These are phyloP conservation scores for Myxocyprinus asiaticus DNA, from an alignment of 2,113 vertebrate genomes.

Conservation along the genomic window DNA sequence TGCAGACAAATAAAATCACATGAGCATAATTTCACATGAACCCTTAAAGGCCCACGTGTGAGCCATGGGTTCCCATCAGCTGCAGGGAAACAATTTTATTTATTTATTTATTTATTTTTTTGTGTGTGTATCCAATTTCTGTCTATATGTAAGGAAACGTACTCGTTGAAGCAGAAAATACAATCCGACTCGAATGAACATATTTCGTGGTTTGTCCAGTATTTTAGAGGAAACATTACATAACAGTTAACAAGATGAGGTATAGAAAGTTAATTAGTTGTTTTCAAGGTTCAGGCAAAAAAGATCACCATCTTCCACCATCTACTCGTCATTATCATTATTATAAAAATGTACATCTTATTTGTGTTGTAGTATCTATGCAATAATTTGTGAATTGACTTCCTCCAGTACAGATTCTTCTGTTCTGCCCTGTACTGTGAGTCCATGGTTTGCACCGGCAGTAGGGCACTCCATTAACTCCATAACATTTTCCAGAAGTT, in stretches of 20 bases:
- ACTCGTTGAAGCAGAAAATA: constrained; percentile 47
- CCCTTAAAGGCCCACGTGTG: not conserved
- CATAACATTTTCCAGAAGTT: constrained; percentile 76
- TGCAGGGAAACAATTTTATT: not conserved
- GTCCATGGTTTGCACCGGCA: constrained; percentile 85
- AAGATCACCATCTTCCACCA: too few species aligned
- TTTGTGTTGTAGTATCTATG: constrained; percentile 80
- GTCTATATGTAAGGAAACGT: not conserved
- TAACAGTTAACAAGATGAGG: too few species aligned
- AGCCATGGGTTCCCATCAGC: not conserved
- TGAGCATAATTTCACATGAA: not conserved
- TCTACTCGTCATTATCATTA: not conserved
- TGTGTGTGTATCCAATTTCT: too few species aligned
- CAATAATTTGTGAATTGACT: constrained; percentile 80
- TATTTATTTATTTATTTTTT: not conserved
- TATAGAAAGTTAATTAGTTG: too few species aligned
- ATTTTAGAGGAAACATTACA: too few species aligned
- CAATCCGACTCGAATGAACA: constrained; percentile 41
- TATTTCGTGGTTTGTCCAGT: too few species aligned
- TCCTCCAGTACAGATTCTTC: constrained; percentile 82
- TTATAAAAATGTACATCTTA: not conserved
- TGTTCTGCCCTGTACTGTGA: constrained; percentile 80
- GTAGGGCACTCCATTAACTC: constrained; percentile 79
- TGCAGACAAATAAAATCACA: not conserved
- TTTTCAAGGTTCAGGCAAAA: too few species aligned